Evolutionary conservation across 2,113 vertebrate species (phyloP).

Genomic region (Uria aalge): DNA sequence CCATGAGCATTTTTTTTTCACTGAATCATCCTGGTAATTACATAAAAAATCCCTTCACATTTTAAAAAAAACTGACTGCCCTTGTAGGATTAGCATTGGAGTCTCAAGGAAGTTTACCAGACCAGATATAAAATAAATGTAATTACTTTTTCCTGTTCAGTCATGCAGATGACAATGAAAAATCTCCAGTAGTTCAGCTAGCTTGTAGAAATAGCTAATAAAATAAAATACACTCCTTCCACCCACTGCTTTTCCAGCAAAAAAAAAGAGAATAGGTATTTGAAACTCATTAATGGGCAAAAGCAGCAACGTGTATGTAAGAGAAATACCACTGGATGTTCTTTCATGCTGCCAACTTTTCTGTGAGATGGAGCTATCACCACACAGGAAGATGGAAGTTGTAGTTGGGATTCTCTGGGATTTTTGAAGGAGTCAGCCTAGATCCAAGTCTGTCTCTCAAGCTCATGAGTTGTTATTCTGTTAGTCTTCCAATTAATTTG

Average conservation of each 20-base stretch:
- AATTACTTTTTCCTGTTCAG: background rate
- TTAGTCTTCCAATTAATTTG: background rate
- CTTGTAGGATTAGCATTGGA: background rate
- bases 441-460: background rate
- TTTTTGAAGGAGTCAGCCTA: background rate
- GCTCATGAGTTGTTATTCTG: background rate
- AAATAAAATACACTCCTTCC: background rate
- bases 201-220: background rate
- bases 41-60: background rate
- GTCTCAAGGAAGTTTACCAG: background rate
- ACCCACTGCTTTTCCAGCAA: background rate
- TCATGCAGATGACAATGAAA: background rate
- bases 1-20: background rate
- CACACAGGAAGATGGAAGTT: background rate
- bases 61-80: background rate
- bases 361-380: background rate
- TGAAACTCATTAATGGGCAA: background rate
- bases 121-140: background rate
- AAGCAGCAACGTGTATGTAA: background rate
- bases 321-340: background rate
- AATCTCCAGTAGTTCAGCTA: background rate
- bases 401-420: background rate
- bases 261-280: background rate
- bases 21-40: background rate
- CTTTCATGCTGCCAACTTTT: background rate